Evolutionary conservation across 2,113 vertebrate genomes (phyloP), one percentile per base, ranked within the genome.

Genomic region (Rhea pennata): DNA sequence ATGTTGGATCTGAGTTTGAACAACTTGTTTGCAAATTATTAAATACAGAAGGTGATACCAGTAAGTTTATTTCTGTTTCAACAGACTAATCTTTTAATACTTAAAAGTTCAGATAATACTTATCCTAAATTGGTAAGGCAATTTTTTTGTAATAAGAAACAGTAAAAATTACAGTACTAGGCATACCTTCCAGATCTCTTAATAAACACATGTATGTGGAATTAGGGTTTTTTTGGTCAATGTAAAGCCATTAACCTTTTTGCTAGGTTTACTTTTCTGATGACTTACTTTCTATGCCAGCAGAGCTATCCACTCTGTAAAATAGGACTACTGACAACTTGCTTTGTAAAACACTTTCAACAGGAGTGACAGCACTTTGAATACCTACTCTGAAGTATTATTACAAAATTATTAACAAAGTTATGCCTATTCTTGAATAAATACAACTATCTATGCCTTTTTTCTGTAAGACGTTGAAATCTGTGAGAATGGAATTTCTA

Each of bases 1-100:
- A 98, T 87, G 98, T 99, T 86, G 99, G 99, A 92, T 99, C 99
- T 4, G 99, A 99, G 96, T 99, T 99, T 90, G 99, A 99, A 96
- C 98, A 99, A 87, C 98, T 99, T 78, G 98, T 99, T 95, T 99
- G 99, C 96, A 99, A 99, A 97, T 97, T 99, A 82, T 96, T 99
- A 83, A 98, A 98, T 76, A 92, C 98, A 92, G 99, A 99, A 64
- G 99, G 99, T 10, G 99, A 99, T 65, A 94, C 98, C 80, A 98
- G 99, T 99, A 98, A 98, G 98, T 98, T 93, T 64, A 10, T 4
- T 48, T 93, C 70, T 22, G 42, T 90, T 95, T 87, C 65, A 87
- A 56, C 21, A 50, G 59, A 51, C 11, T 84, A 8, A 82, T 92
- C 39, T 93, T 82, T 21, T 66, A 62, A 31, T 80, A 58, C 3